phyloP scores from a whole-genome alignment of 2,888 invertebrate genomes.

The Prosapia bicincta region DNA sequence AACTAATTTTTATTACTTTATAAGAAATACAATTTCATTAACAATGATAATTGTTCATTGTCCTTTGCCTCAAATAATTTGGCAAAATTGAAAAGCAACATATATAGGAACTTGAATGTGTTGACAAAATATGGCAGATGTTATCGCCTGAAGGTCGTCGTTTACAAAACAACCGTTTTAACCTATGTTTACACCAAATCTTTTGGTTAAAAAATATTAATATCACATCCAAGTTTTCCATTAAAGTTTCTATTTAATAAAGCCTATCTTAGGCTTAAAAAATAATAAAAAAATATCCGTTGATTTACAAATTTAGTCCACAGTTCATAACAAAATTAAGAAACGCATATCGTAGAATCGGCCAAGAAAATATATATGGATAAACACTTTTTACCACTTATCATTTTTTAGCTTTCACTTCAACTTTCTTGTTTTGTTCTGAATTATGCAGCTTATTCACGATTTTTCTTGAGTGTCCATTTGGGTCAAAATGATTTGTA shows the following conservation, averaged over 20 bases:
- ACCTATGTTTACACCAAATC: constrained; percentile 21
- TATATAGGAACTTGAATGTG: not conserved
- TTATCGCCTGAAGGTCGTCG: constrained; percentile 5
- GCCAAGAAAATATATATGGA: not conserved
- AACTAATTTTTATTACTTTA: not conserved
- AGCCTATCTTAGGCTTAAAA: not conserved
- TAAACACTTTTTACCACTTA: not conserved
- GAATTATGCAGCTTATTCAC: constrained; percentile 80
- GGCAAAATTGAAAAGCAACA: not conserved
- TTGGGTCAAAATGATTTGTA: constrained; percentile 89
- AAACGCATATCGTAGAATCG: not conserved
- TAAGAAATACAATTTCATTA: not conserved
- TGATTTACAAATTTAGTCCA: not conserved
- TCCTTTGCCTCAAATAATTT: not conserved
- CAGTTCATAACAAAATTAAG: not conserved
- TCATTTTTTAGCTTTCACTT: constrained; percentile 14
- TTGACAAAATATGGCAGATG: constrained; percentile 15
- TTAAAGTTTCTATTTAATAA: not conserved
- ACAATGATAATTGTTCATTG: not conserved
- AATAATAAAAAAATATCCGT: not conserved
- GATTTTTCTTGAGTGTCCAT: constrained; percentile 91
- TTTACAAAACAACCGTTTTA: constrained; percentile 13
- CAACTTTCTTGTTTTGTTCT: constrained; percentile 70
- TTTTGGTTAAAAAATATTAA: constrained; percentile 3
- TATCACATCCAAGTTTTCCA: not conserved